These are phyloP conservation scores for Rhinichthys osculus DNA, from an alignment of 2,797 vertebrate genomes.

Conservation along the genomic window DNA sequence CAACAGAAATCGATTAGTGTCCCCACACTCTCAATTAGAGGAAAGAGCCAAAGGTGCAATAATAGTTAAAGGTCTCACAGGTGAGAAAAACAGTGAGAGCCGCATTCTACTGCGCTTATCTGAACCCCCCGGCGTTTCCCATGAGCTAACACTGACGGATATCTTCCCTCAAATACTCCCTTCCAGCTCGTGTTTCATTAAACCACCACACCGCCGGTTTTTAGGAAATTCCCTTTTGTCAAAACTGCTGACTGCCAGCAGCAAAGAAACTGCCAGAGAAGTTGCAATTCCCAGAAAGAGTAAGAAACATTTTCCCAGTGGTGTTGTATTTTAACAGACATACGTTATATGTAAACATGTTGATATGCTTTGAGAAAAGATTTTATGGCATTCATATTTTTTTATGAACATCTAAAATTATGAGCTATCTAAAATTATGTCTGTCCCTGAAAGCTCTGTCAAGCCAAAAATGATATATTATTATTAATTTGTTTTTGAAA, in stretches of 20 bases:
- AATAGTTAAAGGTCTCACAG: constrained; percentile 31
- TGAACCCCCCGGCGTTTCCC: constrained; percentile 45
- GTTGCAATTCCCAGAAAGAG: constrained; percentile 1
- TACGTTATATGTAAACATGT: constrained; percentile 19
- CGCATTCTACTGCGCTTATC: constrained; percentile 48
- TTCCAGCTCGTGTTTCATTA: constrained; percentile 45
- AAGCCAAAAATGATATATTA: background rate
- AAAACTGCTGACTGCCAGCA: constrained; percentile 47
- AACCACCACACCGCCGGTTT: constrained; percentile 20
- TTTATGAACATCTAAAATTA: background rate
- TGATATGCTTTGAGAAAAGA: background rate
- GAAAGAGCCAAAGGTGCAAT: background rate
- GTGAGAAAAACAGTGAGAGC: constrained; percentile 31
- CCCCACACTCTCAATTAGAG: background rate
- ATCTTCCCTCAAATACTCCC: constrained; percentile 21
- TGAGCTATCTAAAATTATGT: background rate
- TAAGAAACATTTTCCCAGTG: constrained; percentile 14
- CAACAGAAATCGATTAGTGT: background rate
- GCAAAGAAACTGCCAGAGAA: constrained; percentile 39
- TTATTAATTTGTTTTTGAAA: background rate
- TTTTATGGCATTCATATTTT: background rate
- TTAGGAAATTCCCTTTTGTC: constrained; percentile 54
- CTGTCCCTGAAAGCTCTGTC: background rate
- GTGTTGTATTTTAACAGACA: constrained; percentile 25
- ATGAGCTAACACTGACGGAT: constrained; percentile 34